phyloP scores from a whole-genome alignment of 2,888 invertebrate genomes.

The Geotrupes spiniger region DNA sequence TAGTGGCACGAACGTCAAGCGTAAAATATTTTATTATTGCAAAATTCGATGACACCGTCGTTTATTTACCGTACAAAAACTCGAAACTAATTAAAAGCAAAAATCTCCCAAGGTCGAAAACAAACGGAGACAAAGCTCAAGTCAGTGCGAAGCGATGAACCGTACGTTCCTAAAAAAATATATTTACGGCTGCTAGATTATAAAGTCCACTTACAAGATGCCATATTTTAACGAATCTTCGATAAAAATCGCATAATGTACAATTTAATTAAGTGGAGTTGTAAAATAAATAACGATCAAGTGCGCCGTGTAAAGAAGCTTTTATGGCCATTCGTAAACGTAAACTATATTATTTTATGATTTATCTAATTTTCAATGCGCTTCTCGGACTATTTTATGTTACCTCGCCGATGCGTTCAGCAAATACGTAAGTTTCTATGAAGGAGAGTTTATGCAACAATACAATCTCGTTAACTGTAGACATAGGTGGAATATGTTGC shows the following conservation, averaged over 20 bases:
- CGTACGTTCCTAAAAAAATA: no score
- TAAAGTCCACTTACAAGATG: constrained; percentile 1
- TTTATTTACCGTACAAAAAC: no score
- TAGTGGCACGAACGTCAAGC: constrained; percentile 19
- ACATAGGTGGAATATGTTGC: no score
- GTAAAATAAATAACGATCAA: constrained; percentile 21
- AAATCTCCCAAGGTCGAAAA: constrained; percentile 5
- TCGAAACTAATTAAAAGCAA: not conserved
- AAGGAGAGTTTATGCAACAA: no score
- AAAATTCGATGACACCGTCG: no score
- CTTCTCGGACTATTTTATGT: no score
- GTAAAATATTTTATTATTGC: not conserved
- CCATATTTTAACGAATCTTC: constrained; percentile 5
- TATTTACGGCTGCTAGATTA: no score
- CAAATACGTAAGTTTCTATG: no score
- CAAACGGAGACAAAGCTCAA: not conserved
- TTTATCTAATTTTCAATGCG: constrained; percentile 17
- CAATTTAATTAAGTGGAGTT: constrained; percentile 26
- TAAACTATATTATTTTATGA: constrained; percentile 28
- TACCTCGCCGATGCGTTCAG: no score
- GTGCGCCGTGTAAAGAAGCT: constrained; percentile 22
- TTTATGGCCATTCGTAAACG: constrained; percentile 21
- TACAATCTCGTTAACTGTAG: no score
- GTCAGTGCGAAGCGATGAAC: not conserved
- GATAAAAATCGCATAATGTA: constrained; percentile 19